Conservation (phyloP, 2,888 invertebrate species). For the Dynastes grantii region DNA sequence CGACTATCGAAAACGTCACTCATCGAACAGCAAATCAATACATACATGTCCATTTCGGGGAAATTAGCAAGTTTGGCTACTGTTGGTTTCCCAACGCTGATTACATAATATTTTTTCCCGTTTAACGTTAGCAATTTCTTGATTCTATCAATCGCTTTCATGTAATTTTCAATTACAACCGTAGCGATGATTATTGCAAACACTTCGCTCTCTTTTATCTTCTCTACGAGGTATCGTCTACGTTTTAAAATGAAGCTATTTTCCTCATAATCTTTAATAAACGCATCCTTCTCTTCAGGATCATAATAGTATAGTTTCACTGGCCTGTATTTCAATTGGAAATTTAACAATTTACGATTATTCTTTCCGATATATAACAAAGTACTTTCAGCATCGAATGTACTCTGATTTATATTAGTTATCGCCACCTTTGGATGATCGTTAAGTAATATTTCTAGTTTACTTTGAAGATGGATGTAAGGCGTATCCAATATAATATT, state of each 20-base stretch:
- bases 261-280: slow-evolving; percentile 62
- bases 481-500: slow-evolving; percentile 80
- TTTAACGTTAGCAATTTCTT: slow-evolving; percentile 81
- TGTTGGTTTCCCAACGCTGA: slow-evolving; percentile 96
- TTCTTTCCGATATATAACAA: slow-evolving; percentile 74
- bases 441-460: neutral
- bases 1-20: slow-evolving; percentile 87
- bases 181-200: slow-evolving; percentile 95
- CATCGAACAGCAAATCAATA: slow-evolving; percentile 93
- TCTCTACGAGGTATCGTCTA: slow-evolving; percentile 89
- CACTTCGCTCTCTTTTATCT: slow-evolving; percentile 90
- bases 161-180: slow-evolving; percentile 86
- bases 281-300: slow-evolving; percentile 68
- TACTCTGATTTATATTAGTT: slow-evolving; percentile 9
- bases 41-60: slow-evolving; percentile 93
- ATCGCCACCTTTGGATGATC: slow-evolving; percentile 9
- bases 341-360: slow-evolving; percentile 72
- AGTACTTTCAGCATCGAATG: slow-evolving; percentile 62
- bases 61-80: slow-evolving; percentile 97
- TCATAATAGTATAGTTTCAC: slow-evolving; percentile 71
- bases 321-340: slow-evolving; percentile 67
- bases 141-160: slow-evolving; percentile 82
- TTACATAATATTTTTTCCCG: slow-evolving; percentile 91
- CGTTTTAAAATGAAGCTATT: slow-evolving; percentile 81
- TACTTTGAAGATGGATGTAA: slow-evolving; percentile 76